A percentile compares a stretch with the other conserved stretches of the same genome.
Conservation (phyloP, 2,113 vertebrate genomes). For the Phoenicopterus ruber region DNA sequence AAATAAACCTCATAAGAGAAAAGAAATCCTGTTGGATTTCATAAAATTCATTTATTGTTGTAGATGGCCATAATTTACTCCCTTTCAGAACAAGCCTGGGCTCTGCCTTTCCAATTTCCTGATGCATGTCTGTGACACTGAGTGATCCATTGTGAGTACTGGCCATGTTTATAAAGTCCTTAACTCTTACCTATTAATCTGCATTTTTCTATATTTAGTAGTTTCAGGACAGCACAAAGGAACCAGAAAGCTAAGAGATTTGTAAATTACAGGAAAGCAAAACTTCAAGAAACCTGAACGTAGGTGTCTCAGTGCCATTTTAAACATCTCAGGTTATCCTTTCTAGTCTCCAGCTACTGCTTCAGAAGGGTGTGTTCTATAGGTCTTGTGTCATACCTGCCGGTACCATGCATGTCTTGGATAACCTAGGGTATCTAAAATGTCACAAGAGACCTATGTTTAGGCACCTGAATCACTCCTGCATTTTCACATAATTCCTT, state of each 20-base stretch:
- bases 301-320: not conserved
- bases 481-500: not conserved
- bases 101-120: not conserved
- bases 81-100: not conserved
- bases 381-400: not conserved
- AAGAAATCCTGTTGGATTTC: not conserved
- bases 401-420: not conserved
- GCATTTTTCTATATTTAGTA: not conserved
- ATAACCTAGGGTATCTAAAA: not conserved
- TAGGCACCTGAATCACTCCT: not conserved
- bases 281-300: not conserved
- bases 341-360: not conserved
- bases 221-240: not conserved
- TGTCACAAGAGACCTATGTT: not conserved
- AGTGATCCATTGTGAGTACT: not conserved
- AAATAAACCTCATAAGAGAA: not conserved
- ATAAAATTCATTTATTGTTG: not conserved
- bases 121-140: not conserved
- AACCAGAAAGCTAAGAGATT: not conserved
- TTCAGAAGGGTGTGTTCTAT: not conserved
- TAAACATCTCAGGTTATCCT: not conserved
- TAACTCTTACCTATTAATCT: not conserved
- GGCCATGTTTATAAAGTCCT: not conserved
- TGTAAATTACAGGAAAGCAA: not conserved
- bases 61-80: not conserved